phyloP scores from a whole-genome alignment of 2,113 vertebrate genomes.

The Scopus umbretta region DNA sequence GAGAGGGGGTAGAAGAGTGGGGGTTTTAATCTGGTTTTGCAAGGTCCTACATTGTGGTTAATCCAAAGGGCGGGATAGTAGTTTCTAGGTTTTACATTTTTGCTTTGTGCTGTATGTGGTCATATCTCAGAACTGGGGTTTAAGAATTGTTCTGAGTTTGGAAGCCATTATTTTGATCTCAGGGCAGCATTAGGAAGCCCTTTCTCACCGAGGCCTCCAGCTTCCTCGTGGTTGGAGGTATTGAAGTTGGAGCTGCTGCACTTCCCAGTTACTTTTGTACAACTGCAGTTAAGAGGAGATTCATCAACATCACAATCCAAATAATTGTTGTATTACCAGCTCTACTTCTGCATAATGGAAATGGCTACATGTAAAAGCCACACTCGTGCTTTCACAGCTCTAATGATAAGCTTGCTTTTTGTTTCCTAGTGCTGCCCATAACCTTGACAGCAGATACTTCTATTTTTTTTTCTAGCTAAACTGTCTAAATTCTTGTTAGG shows the following conservation, averaged over 20 bases:
- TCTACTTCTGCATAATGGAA: neutral
- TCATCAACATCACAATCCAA: neutral
- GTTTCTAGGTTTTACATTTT: neutral
- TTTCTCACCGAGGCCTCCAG: neutral
- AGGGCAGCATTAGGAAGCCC: neutral
- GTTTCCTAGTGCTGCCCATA: neutral
- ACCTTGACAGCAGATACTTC: neutral
- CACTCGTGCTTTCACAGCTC: neutral
- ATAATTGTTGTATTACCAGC: neutral
- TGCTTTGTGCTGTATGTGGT: neutral
- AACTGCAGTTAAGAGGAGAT: neutral
- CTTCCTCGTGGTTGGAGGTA: neutral
- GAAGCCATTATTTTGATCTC: neutral
- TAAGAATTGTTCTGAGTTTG: neutral
- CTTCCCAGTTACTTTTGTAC: neutral
- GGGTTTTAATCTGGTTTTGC: neutral
- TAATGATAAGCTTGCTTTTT: neutral
- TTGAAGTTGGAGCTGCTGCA: neutral
- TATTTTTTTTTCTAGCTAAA: neutral
- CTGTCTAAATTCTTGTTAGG: neutral
- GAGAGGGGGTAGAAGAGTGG: neutral
- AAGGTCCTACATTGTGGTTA: neutral
- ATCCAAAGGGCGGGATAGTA: neutral
- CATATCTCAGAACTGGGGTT: neutral
- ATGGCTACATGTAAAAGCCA: neutral